These are phyloP conservation scores for zebrafish (Danio rerio) DNA, from an alignment of 2,113 vertebrate species.

Conservation along the genomic window DNA sequence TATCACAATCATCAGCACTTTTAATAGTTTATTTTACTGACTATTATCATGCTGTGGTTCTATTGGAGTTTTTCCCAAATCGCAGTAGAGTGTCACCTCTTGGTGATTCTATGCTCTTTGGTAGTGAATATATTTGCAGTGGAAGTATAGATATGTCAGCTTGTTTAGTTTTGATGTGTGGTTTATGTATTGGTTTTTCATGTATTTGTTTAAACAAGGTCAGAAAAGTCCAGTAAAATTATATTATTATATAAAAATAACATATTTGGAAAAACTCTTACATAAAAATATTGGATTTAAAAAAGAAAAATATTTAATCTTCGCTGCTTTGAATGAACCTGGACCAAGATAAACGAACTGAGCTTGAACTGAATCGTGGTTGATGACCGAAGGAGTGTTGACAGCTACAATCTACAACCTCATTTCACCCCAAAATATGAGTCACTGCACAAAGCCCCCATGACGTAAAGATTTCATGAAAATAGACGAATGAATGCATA, in stretches of 20 bases:
- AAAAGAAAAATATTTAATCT: background rate
- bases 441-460: background rate
- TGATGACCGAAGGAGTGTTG: background rate
- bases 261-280: background rate
- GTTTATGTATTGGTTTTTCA: background rate
- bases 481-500: slow-evolving; percentile 1
- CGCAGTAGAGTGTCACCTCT: no score
- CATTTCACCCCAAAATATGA: background rate
- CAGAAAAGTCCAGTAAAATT: background rate
- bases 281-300: background rate
- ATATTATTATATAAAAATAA: no score
- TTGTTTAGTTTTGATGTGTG: background rate
- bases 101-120: no score
- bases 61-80: no score
- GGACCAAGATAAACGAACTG: background rate
- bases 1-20: no score
- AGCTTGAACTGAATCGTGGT: slow-evolving; percentile 3
- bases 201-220: background rate
- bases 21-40: no score
- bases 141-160: background rate
- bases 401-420: background rate
- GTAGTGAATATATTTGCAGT: background rate
- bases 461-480: background rate
- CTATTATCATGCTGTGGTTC: no score
- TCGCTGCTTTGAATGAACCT: background rate